These are phyloP conservation scores for Bettongia penicillata DNA, from an alignment of 2,113 vertebrate species.

Conservation along the genomic window DNA sequence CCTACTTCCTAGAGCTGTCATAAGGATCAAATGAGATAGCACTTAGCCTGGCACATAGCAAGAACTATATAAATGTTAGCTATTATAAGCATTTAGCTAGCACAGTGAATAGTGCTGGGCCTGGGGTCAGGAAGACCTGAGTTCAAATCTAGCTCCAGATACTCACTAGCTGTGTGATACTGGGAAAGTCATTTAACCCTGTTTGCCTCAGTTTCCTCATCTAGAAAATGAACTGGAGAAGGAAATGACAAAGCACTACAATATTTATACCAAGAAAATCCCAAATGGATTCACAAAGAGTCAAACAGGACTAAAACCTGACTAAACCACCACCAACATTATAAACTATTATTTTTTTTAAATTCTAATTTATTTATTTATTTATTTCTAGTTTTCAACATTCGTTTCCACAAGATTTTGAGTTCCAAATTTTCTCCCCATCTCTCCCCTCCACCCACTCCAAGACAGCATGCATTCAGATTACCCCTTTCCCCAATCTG, in stretches of 20 bases:
- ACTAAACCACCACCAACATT: neutral
- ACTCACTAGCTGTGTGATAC: neutral
- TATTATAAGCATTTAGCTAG: neutral
- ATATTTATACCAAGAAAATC: neutral
- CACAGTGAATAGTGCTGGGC: neutral
- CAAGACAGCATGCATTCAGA: no score
- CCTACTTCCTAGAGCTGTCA: neutral
- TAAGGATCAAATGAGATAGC: neutral
- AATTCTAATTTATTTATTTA: no score
- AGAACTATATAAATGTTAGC: neutral
- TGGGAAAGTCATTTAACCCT: neutral
- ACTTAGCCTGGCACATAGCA: neutral
- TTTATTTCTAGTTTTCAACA: no score
- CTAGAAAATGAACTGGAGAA: neutral
- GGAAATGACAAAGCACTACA: neutral
- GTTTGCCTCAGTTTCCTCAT: neutral
- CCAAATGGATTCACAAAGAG: neutral
- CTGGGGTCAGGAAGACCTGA: no score
- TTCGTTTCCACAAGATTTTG: no score
- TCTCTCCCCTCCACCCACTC: no score
- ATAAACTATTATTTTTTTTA: neutral
- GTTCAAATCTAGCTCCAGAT: neutral
- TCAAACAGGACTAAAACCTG: neutral
- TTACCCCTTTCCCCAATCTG: no score
- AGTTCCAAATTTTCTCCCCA: no score